A percentile compares a stretch with the other conserved stretches of the same genome.
Conservation (phyloP, 2,113 vertebrate genomes). For the Erpornis zantholeuca region DNA sequence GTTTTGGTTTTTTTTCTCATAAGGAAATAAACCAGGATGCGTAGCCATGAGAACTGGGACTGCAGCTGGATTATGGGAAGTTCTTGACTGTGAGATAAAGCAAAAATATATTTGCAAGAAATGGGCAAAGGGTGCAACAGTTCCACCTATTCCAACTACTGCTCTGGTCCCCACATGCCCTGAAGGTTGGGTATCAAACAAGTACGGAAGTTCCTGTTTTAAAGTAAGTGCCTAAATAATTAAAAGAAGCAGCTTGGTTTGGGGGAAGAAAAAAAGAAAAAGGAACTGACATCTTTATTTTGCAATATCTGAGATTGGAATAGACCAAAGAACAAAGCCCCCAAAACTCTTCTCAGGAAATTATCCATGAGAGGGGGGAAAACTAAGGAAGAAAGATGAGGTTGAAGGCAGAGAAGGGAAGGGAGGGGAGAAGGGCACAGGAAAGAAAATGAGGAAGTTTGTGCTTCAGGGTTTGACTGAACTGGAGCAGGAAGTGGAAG, state of each 20-base stretch:
- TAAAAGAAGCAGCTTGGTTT: not conserved
- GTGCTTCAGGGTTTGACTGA: not conserved
- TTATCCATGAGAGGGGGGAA: not conserved
- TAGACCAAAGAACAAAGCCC: not conserved
- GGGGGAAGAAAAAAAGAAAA: not conserved
- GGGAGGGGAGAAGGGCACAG: not conserved
- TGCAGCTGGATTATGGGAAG: constrained; percentile 89
- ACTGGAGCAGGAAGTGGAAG: not conserved
- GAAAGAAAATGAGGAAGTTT: not conserved
- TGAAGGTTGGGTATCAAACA: constrained; percentile 70
- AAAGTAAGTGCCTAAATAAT: constrained; percentile 73
- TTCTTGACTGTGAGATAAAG: constrained; percentile 81
- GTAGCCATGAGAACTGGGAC: constrained; percentile 86
- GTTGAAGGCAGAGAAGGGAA: not conserved
- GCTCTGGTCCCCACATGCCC: constrained; percentile 75
- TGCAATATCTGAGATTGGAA: not conserved
- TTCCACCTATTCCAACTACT: constrained; percentile 74
- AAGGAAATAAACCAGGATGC: constrained; percentile 85
- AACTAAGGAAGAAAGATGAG: not conserved
- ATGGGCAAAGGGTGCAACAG: constrained; percentile 73
- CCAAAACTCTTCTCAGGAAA: not conserved
- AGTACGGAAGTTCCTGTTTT: constrained; percentile 67
- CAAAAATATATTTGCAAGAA: constrained; percentile 92
- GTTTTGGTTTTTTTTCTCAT: not conserved
- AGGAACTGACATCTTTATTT: not conserved